Conservation (phyloP, 2,113 vertebrate species). For the Gallinago jamesoni region DNA sequence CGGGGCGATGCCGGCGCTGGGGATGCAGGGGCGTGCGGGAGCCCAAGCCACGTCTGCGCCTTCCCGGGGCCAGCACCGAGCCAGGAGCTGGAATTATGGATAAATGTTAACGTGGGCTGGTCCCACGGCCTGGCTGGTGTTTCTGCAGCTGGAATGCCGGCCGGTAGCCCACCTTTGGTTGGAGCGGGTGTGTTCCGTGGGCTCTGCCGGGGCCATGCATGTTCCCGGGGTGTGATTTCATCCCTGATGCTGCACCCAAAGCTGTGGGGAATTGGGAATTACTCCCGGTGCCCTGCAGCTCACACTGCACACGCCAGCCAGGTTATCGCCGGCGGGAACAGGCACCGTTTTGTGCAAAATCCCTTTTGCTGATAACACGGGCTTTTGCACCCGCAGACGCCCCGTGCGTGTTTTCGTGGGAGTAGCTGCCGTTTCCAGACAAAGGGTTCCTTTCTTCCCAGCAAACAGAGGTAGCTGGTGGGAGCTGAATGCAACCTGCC, state of each 20-base stretch:
- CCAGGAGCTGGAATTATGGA: rapidly evolving
- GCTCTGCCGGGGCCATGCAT: rapidly evolving
- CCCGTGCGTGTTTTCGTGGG: neutral
- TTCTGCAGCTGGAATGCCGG: rapidly evolving
- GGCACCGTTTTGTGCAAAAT: neutral
- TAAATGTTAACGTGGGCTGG: rapidly evolving
- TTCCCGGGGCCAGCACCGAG: rapidly evolving
- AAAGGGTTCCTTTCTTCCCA: constrained; percentile 47
- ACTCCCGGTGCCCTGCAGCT: neutral
- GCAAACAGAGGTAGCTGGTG: constrained; percentile 30
- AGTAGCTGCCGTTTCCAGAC: constrained; percentile 21
- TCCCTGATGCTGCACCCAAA: rapidly evolving
- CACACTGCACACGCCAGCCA: rapidly evolving
- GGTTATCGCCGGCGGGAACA: rapidly evolving
- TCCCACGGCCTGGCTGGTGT: rapidly evolving
- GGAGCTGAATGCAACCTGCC: constrained; percentile 26
- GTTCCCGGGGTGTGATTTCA: neutral
- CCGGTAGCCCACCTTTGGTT: neutral
- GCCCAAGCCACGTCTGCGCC: rapidly evolving
- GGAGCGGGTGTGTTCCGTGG: rapidly evolving
- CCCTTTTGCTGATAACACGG: rapidly evolving
- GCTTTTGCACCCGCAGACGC: neutral
- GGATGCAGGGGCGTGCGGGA: neutral
- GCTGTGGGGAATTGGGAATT: neutral
- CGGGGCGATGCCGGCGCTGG: rapidly evolving